Conservation (phyloP, 2,888 invertebrate genomes). For the Pyralis farinalis region DNA sequence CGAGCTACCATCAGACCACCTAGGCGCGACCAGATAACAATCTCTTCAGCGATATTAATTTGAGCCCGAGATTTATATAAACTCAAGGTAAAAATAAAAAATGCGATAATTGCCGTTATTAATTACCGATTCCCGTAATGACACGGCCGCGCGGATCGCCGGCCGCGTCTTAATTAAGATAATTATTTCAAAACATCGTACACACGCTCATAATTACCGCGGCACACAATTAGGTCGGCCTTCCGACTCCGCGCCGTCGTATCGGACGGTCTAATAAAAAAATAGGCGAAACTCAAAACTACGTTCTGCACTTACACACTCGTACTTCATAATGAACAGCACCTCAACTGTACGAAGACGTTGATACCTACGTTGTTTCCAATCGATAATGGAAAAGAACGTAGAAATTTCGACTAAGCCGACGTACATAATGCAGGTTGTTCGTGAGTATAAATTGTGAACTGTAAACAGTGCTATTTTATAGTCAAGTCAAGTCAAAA, state of each 20-base stretch:
- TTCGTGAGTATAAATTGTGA: no score
- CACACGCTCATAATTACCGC: slow-evolving; percentile 11
- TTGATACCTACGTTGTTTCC: no score
- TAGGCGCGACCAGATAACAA: background rate
- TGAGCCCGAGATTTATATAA: background rate
- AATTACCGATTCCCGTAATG: slow-evolving; percentile 10
- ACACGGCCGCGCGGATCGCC: slow-evolving; percentile 19
- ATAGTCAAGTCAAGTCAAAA: no score
- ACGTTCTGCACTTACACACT: background rate
- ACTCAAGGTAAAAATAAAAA: slow-evolving; percentile 1
- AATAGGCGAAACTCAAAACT: background rate
- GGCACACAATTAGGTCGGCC: slow-evolving; percentile 17
- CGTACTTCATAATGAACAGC: no score
- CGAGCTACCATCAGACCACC: background rate
- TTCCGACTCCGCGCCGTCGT: slow-evolving; percentile 4
- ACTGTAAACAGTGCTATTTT: no score
- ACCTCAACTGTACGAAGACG: no score
- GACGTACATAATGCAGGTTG: no score
- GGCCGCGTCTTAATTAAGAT: slow-evolving; percentile 32
- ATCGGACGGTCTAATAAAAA: background rate
- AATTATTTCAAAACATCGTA: slow-evolving; percentile 23
- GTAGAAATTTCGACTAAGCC: no score
- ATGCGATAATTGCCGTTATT: slow-evolving; percentile 1
- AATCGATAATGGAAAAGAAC: no score
- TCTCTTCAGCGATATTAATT: background rate